Percentiles rank a stretch among this genome's conserved stretches.
Evolutionary conservation across 2,888 invertebrate species (phyloP).

Genomic region (Steinernema carpocapsae): DNA sequence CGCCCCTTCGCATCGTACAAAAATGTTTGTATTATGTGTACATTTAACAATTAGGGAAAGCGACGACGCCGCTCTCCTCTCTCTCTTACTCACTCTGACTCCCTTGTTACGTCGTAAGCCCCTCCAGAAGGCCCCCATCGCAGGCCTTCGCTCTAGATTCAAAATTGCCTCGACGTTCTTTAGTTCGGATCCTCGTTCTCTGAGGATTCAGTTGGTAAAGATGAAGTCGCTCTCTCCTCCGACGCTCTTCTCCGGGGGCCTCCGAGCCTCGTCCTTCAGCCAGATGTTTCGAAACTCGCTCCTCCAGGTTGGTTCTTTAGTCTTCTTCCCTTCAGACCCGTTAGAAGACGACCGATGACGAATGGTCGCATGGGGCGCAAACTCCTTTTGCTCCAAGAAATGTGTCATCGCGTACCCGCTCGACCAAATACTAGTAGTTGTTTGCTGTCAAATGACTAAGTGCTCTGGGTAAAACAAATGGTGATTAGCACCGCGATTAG

Average conservation of each 20-base stretch:
- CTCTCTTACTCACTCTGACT: background rate
- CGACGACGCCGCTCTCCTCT: background rate
- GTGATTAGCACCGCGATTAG: background rate
- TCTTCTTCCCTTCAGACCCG: background rate
- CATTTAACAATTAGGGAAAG: constrained; percentile 8
- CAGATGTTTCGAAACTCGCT: constrained; percentile 17
- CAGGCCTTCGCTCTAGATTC: background rate
- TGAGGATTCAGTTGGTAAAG: constrained; percentile 11
- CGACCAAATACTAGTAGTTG: too few relatives aligned
- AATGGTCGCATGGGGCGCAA: background rate
- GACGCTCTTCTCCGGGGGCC: background rate
- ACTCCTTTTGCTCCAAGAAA: background rate
- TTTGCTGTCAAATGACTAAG: background rate
- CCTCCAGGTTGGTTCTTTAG: constrained; percentile 12
- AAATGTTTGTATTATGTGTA: constrained; percentile 1
- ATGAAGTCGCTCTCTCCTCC: constrained; percentile 7
- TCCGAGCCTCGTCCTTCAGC: background rate
- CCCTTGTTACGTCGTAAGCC: background rate
- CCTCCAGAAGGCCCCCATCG: background rate
- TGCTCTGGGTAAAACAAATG: background rate
- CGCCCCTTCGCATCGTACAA: constrained; percentile 9
- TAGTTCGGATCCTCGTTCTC: constrained; percentile 1
- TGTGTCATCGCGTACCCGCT: constrained; percentile 11
- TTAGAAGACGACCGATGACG: background rate
- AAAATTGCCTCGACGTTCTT: background rate